Evolutionary conservation across 2,888 invertebrate species (phyloP), one percentile per base, ranked within the genome.

Genomic region (Cactoblastis cactorum): DNA sequence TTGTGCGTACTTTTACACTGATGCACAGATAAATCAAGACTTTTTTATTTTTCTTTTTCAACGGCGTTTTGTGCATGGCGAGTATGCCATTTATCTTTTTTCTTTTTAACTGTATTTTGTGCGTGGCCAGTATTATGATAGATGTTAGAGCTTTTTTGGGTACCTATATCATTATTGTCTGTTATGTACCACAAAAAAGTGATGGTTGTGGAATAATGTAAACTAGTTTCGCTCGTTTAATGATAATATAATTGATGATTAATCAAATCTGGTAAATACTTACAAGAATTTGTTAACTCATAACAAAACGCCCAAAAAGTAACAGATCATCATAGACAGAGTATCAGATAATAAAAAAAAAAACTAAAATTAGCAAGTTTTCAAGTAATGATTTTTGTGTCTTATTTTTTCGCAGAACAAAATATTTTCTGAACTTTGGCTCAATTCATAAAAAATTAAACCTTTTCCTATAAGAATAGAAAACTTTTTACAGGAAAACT

Each of bases 401-500:
- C 15, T 15, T 6, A 15, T 37, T 43, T 43, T 24, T 43, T 15
- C 28, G 17, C n/a, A 3, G 38, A 38, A 38, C 43, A 48, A 48
- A 48, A 38, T 37, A 38, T 22, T 37, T 5, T 18, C 18, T 12
- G 18, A 24, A 45, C 34, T 15, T 50, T 45, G 14, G 14, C 32
- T 6, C 32, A 45, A 45, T 24, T 41, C 43, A 37, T 50, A 24
- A 41, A 15, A 45, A 34, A 50, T 43, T 45, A 50, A 50, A 41
- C 24, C 43, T 45, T 19, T 50, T 51, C 46, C 38, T 43, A 37
- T 41, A 39, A 56, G 53, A 52, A 53, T 19, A 47, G 57, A 66
- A n/a, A 68, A 48, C 19, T 28, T 48, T 47, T 28, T 69, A 63
- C 62, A 56, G 56, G 11, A 38, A 12, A 34, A 37, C 28, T 50